Percentiles rank a stretch among this genome's conserved stretches.
Conservation (phyloP, 2,113 vertebrate species). For the Probosciger aterrimus region DNA sequence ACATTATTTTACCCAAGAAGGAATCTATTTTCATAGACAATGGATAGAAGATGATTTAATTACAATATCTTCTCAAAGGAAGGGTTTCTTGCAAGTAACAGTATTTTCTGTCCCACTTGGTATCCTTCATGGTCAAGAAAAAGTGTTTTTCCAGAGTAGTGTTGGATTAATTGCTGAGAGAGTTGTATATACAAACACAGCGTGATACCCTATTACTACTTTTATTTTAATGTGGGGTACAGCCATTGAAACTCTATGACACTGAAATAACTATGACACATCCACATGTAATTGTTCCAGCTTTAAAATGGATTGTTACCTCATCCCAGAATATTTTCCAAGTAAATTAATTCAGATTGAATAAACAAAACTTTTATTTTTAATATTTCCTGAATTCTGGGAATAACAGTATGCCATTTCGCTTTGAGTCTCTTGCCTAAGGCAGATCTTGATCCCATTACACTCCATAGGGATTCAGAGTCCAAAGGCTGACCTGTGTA, state of each 20-base stretch:
- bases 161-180: neutral
- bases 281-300: neutral
- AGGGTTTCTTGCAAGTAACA: neutral
- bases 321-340: neutral
- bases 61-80: neutral
- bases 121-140: neutral
- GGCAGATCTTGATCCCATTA: neutral
- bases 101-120: neutral
- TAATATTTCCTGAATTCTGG: neutral
- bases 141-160: neutral
- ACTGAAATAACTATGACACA: neutral
- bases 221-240: neutral
- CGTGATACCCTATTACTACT: neutral
- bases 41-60: neutral
- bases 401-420: neutral
- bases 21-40: neutral
- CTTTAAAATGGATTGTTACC: neutral
- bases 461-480: rapidly evolving
- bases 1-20: neutral
- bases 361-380: neutral
- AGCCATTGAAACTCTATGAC: neutral
- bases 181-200: neutral
- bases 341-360: neutral
- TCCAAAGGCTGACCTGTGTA: neutral
- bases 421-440: neutral